Percentiles rank a stretch among this genome's conserved stretches.
phyloP scores from a whole-genome alignment of 2,797 vertebrate species.

The Vespertilio murinus region DNA sequence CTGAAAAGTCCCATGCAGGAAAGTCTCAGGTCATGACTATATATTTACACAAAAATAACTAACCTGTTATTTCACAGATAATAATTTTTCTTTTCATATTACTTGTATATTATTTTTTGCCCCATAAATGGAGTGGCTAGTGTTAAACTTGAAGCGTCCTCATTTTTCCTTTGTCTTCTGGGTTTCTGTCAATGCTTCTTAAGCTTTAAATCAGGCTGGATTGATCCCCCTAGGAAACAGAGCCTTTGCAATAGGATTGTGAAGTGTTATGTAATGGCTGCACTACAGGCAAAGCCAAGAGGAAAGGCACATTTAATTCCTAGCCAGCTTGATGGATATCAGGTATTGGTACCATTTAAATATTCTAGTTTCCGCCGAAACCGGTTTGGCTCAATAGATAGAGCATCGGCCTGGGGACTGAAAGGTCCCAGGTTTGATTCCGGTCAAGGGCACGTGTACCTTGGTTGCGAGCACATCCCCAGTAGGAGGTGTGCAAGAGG shows the following conservation, averaged over 20 bases:
- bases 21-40: background rate
- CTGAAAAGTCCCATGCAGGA: background rate
- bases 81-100: background rate
- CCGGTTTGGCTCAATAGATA: too few relatives aligned
- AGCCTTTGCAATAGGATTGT: background rate
- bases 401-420: too few relatives aligned
- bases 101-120: background rate
- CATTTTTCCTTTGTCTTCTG: background rate
- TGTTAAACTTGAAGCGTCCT: background rate
- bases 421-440: too few relatives aligned
- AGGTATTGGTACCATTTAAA: background rate
- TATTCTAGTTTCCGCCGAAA: background rate
- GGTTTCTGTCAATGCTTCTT: background rate
- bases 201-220: background rate
- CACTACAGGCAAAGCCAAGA: background rate
- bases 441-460: too few relatives aligned
- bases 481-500: too few relatives aligned
- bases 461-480: too few relatives aligned
- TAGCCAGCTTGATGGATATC: background rate
- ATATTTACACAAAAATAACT: background rate
- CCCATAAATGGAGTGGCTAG: background rate
- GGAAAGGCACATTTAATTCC: background rate
- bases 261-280: background rate
- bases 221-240: background rate
- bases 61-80: background rate